Conservation (phyloP, 1,140 invertebrate species). For the Polypedilum vanderplanki region DNA sequence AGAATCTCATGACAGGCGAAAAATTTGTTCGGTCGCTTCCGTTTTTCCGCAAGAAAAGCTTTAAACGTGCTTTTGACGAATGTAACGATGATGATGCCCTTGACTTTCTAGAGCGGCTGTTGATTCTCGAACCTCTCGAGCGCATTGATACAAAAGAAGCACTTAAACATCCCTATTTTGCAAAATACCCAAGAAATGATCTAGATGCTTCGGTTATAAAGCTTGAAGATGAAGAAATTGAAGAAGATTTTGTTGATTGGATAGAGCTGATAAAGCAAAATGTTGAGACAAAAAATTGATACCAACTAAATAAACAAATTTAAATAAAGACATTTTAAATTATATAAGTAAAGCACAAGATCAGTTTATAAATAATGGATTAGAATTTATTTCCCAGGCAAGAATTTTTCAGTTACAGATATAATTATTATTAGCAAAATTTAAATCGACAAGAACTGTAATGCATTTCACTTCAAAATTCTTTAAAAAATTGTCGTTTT, state of each 20-base stretch:
- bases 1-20: constrained; percentile 19
- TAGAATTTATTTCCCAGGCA: too few species aligned
- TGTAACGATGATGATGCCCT: constrained; percentile 8
- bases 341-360: too few species aligned
- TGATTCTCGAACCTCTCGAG: neutral
- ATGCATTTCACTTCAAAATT: too few species aligned
- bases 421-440: too few species aligned
- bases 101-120: neutral
- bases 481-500: too few species aligned
- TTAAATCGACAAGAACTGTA: too few species aligned
- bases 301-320: neutral
- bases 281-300: neutral
- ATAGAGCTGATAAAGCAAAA: neutral
- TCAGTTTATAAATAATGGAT: too few species aligned
- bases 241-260: neutral
- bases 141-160: neutral
- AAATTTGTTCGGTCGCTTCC: neutral
- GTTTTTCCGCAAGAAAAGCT: neutral
- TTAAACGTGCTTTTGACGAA: constrained; percentile 4
- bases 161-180: constrained; percentile 20
- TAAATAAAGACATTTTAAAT: too few species aligned
- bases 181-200: neutral
- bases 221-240: neutral
- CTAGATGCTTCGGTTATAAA: neutral
- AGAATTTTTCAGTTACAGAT: too few species aligned